Conservation (phyloP, 2,888 invertebrate genomes). For the Dimorphilus gyrociliatus region DNA sequence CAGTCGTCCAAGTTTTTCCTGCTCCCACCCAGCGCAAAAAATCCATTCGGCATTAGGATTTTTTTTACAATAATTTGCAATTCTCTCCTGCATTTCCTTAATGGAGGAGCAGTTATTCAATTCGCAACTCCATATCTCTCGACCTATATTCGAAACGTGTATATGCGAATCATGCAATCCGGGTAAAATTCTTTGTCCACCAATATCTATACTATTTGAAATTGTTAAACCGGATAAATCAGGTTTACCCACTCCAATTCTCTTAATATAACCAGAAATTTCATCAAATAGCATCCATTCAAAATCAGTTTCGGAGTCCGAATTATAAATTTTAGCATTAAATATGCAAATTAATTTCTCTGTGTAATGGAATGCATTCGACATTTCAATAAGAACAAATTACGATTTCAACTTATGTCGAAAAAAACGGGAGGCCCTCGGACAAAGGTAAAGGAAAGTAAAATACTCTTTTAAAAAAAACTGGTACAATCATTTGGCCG, state of each 20-base stretch:
- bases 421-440: too few relatives aligned
- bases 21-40: conserved; percentile 8
- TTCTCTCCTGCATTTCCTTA: conserved; percentile 4
- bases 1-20: conserved; percentile 9
- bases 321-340: too few relatives aligned
- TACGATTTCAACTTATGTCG: too few relatives aligned
- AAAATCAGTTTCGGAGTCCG: too few relatives aligned
- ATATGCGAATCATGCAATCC: conserved; percentile 12
- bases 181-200: conserved; percentile 7
- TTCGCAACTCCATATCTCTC: conserved; percentile 1
- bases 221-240: conserved; percentile 4
- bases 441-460: too few relatives aligned
- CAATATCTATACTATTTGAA: not conserved
- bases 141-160: conserved; percentile 7
- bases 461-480: too few relatives aligned
- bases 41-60: conserved; percentile 6
- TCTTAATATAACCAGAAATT: conserved; percentile 5
- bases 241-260: conserved; percentile 2
- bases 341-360: too few relatives aligned
- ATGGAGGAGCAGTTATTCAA: conserved; percentile 6
- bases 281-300: conserved; percentile 10
- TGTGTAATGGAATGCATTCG: too few relatives aligned
- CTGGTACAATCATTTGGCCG: too few relatives aligned
- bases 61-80: conserved; percentile 2
- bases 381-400: too few relatives aligned